Base-by-base conservation (phyloP, 2,113 vertebrate genomes). In the Scartelaos histophorus region DNA sequence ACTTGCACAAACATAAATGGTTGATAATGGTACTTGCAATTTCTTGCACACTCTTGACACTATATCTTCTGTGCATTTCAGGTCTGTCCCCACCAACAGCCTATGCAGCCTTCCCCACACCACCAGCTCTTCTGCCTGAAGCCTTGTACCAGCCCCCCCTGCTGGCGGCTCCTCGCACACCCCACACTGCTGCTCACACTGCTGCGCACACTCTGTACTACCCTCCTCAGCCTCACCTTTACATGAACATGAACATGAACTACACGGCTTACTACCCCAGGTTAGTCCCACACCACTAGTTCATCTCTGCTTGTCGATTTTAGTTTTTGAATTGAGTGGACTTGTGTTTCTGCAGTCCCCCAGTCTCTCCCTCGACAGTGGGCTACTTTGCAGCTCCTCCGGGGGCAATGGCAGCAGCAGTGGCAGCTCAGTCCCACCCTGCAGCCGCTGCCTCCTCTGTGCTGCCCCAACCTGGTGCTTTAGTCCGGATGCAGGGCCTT, bases 211-310 rank as follows among this genome's bases (percentile, higher is more conserved):
- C 96, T 66, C 91, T 98, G 72, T 99, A 97, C 85, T 99, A 97
- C 83, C 94, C 96, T 35, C 94, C 95, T 15, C 95, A 97, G 51
- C 95, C 95, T 22, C 92, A 90, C 54, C 94, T 99, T 56, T 99
- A 97, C 66, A 94, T 95, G 94, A 94, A 93, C 69, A 94, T 94
- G 93, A 94, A 93, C 85, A 98, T 98, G 97, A 98, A 98, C 89
- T 99, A 98, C 91, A 98, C 97, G 0, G 94, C 97, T 13, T 98
- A 98, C 85, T 99, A 99, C 70, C 97, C 97, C 89, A 99, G 97
- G 97, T 99, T 90, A 66, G 57, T 21, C 1, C 29, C 3, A 10
- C 34, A 22, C 11, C 66, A n/a, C 2, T 16, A 15, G 9, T 13
- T 68, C n/a, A 43, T 64, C 9, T n/a, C 35, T 12, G 34, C 45